Base-by-base conservation (phyloP, 2,113 vertebrate species). In the Lampris incognitus region DNA sequence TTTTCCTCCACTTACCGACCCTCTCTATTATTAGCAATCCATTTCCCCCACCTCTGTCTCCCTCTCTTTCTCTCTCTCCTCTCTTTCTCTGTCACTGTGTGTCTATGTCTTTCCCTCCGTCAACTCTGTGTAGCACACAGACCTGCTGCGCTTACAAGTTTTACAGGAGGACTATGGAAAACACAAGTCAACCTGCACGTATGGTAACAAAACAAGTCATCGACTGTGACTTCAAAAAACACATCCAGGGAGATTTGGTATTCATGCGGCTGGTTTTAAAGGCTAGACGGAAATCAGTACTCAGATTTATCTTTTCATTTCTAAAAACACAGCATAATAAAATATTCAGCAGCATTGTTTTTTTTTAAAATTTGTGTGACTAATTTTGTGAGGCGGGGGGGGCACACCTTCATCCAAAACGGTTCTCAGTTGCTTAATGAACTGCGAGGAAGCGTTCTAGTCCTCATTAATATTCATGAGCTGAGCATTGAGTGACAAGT, bases 121-220 rank as follows among this genome's bases (percentile, higher is more conserved):
- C 67, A 67, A 69, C 66, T 9, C 67, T 41, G 55, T 72, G 75
- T 83, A 73, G 81, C 78, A 55, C 52, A 7, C 57, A 80, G 78
- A 74, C 68, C 57, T 78, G 85, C 85, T 87, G 82, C 85, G 82
- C 82, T 84, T 70, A 71, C 50, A 38, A 76, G 24, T 65, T 67
- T 67, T 11, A 4, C 0, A 62, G 57, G 68, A 56, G 13, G n/a
- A 6, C 54, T 5, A 6, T n/a, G 11, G 13, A 37, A 4, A 11
- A 50, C 24, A 59, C 51, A 58, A 40, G 59, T 2, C 58, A 83
- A 5, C 1, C 2, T 37, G 8, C 56, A 58, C 5, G 52, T 39
- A 73, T 6, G 56, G 70, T 82, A 80, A 69, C 79, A 48, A 13
- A 78, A 64, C 5, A 9, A 76, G 73, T 78, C 74, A 76, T 51